phyloP scores from a whole-genome alignment of 2,797 vertebrate genomes.

The Poecilia picta region DNA sequence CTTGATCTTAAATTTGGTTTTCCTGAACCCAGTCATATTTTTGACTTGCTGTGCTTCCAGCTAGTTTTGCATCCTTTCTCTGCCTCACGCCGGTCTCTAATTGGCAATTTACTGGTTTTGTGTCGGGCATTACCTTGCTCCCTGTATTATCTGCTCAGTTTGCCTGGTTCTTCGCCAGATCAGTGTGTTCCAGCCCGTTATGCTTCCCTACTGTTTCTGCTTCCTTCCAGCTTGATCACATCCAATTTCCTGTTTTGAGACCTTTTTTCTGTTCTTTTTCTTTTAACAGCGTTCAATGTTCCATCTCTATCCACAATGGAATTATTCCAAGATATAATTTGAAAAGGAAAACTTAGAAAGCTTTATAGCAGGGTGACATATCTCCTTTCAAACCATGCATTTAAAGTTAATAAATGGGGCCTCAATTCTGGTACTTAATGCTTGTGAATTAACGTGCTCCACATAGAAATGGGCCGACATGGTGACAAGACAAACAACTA shows the following conservation, averaged over 20 bases:
- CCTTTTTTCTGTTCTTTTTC: not conserved
- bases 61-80: constrained; percentile 12
- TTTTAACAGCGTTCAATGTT: not conserved
- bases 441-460: not conserved
- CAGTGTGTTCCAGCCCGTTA: not conserved
- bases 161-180: not conserved
- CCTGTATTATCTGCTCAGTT: not conserved
- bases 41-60: not conserved
- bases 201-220: not conserved
- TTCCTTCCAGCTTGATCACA: not conserved
- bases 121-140: not conserved
- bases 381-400: not conserved
- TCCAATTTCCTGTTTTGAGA: not conserved
- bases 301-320: not conserved
- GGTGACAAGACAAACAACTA: not conserved
- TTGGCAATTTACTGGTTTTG: constrained; percentile 3
- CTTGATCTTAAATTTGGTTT: not conserved
- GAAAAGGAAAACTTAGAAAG: not conserved
- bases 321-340: not conserved
- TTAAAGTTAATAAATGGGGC: not conserved
- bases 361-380: not conserved
- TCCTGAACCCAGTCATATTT: not conserved
- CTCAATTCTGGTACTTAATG: too few species aligned
- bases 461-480: not conserved
- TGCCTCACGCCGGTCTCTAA: not conserved